Conservation (phyloP, 2,797 vertebrate species). For the Chiroxiphia lanceolata region DNA sequence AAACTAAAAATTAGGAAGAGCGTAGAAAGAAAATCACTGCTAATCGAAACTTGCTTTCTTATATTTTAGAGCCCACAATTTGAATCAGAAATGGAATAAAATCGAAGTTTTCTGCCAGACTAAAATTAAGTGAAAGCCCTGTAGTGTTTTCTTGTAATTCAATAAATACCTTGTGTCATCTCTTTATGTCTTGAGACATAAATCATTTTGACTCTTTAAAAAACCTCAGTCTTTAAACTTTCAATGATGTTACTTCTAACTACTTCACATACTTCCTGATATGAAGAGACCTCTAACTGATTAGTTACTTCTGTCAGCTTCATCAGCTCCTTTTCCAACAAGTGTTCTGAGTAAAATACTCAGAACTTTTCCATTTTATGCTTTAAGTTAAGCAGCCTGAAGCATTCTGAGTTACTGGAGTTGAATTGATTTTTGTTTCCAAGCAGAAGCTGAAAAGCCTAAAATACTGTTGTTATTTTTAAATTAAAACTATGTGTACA, state of each 20-base stretch:
- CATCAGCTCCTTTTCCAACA: background rate
- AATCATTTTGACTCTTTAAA: background rate
- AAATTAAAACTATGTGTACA: background rate
- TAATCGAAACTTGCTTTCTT: background rate
- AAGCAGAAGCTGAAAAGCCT: background rate
- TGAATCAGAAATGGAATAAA: background rate
- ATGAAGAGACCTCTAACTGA: background rate
- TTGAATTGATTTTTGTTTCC: background rate
- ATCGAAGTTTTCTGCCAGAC: background rate
- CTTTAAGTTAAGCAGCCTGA: background rate
- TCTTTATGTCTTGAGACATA: background rate
- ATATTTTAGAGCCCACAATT: background rate
- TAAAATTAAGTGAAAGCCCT: conserved; percentile 10
- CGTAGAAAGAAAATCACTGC: background rate
- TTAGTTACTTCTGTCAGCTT: background rate
- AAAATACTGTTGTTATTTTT: background rate
- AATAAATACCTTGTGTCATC: background rate
- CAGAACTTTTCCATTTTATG: background rate
- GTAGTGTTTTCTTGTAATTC: background rate
- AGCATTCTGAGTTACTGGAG: background rate
- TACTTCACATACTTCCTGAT: background rate
- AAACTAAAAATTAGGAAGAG: background rate
- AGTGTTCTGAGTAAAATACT: background rate
- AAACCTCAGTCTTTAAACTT: background rate
- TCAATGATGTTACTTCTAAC: background rate